Conservation (phyloP, 2,888 invertebrate genomes). For the Fragum sueziense region DNA sequence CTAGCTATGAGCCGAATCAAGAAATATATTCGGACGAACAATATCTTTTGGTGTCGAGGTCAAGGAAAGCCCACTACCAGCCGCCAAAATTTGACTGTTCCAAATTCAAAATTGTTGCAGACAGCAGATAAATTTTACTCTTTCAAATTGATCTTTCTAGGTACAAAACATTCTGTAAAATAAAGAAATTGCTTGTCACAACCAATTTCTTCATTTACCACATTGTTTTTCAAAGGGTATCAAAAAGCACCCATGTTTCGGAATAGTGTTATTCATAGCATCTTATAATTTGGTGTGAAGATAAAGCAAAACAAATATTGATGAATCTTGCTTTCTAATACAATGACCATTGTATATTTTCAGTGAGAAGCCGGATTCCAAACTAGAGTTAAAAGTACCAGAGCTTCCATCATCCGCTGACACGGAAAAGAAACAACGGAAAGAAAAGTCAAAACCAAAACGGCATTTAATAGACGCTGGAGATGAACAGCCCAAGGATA, state of each 20-base stretch:
- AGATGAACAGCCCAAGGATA: slow-evolving; percentile 44
- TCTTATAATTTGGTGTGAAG: neutral
- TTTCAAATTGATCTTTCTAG: too few species aligned
- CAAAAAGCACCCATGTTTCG: neutral
- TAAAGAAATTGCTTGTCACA: neutral
- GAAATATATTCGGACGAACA: too few species aligned
- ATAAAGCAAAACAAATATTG: neutral
- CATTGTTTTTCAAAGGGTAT: neutral
- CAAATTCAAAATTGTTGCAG: too few species aligned
- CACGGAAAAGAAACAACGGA: slow-evolving; percentile 50
- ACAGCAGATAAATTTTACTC: too few species aligned
- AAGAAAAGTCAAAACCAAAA: slow-evolving; percentile 61
- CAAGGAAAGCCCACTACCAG: too few species aligned
- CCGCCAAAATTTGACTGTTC: too few species aligned
- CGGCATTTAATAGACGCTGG: slow-evolving; percentile 59
- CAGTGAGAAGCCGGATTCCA: slow-evolving; percentile 56
- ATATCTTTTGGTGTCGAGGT: too few species aligned
- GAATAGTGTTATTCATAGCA: neutral
- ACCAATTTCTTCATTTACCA: neutral
- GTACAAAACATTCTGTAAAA: neutral
- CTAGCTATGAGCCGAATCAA: too few species aligned
- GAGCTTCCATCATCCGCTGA: slow-evolving; percentile 57
- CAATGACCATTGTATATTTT: neutral
- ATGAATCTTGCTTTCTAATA: neutral
- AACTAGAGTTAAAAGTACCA: slow-evolving; percentile 60